Evolutionary conservation across 2,888 invertebrate species (phyloP), one percentile per base, ranked within the genome.

Genomic region (Peribatodes rhomboidaria): DNA sequence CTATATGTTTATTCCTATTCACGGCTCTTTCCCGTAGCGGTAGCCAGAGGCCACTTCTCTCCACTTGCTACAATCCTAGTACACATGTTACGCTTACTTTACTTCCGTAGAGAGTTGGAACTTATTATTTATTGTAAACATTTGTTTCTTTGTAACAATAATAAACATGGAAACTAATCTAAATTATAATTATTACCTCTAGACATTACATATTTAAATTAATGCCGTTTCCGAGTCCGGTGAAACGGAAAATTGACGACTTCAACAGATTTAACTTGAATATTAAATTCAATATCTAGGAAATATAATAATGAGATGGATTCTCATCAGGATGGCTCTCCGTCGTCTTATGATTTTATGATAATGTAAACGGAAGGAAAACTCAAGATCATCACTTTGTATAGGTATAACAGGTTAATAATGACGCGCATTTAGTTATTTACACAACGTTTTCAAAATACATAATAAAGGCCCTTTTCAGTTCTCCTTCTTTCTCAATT

Each of bases 291-390:
- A 72, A 72, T 68, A 67, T 61, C 70, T 59, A 57, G 11, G 20
- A 16, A 13, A 27, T 27, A 59, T 58, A 59, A 58, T 67, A 65
- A n/a, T n/a, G n/a, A 58, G 58, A 60, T 65, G 33, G 49, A 55
- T 66, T 37, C 44, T 42, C 46, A 61, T 61, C 62, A 65, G 47
- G 31, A 55, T 10, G 27, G 37, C n/a, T 57, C 59, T 58, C 68
- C 62, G 57, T 69, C 53, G 63, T 68, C 50, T 35, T 62, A 37
- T 33, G 33, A 59, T 52, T 18, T 59, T 61, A 55, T 61, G 61
- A 42, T 56, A 67, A 72, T 72, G 52, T 67, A 37, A 68, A 65
- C 66, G 70, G 70, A 72, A 72, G 71, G 65, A 14, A 62, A 61
- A 59, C 62, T 68, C 61, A 65, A 65, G 65, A 62, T 62, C 55